A percentile compares a stretch with the other conserved stretches of the same genome.
Evolutionary conservation across 2,113 vertebrate species (phyloP).

Genomic region (Labeo rohita): DNA sequence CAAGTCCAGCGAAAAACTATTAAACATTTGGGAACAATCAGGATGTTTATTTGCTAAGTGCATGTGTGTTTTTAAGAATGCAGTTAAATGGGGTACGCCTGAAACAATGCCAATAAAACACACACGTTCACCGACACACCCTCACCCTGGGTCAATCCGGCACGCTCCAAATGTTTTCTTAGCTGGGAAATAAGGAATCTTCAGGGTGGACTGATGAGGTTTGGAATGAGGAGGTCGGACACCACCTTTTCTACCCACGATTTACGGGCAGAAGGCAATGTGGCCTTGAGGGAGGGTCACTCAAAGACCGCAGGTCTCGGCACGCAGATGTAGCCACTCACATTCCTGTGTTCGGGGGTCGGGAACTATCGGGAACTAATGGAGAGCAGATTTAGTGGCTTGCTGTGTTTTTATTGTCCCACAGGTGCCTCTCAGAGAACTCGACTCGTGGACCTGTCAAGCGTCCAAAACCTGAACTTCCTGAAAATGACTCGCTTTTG

Average conservation of each 20-base stretch:
- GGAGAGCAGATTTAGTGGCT: constrained; percentile 40
- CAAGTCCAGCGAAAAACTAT: neutral
- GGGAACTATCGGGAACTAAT: neutral
- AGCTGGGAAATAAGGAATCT: constrained; percentile 36
- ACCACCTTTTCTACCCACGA: neutral
- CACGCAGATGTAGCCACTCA: constrained; percentile 12
- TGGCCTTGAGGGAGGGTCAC: constrained; percentile 21
- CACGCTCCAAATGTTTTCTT: constrained; percentile 50
- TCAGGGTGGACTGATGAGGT: neutral
- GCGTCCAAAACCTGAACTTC: constrained; percentile 11
- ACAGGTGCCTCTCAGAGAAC: constrained; percentile 16
- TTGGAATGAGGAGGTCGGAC: neutral
- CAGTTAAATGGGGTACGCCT: neutral
- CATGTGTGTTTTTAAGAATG: constrained; percentile 27
- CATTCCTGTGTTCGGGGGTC: constrained; percentile 10
- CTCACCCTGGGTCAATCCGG: neutral
- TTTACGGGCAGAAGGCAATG: constrained; percentile 6
- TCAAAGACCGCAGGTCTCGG: neutral
- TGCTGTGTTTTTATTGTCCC: constrained; percentile 47
- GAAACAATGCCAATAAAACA: constrained; percentile 4
- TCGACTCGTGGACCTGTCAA: constrained; percentile 5
- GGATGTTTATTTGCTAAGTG: constrained; percentile 1
- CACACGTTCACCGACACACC: constrained; percentile 38
- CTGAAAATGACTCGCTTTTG: constrained; percentile 31
- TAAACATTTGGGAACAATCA: constrained; percentile 32